Evolutionary conservation across 2,797 vertebrate species (phyloP).

Genomic region (Lemur catta): DNA sequence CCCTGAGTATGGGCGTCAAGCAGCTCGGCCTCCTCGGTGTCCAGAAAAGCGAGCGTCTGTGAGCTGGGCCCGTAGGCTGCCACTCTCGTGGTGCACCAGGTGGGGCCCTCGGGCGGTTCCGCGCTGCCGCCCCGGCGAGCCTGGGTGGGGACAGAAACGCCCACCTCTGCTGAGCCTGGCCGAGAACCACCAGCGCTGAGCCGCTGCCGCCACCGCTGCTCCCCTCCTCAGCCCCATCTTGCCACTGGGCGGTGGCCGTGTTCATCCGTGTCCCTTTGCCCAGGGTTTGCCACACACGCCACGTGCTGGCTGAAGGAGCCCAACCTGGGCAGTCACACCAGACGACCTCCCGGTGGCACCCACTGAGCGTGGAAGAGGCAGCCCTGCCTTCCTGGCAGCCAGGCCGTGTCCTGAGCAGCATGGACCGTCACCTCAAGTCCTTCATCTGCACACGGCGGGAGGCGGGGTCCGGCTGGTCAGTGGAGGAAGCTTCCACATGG

Average conservation of each 20-base stretch:
- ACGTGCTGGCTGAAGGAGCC: not conserved
- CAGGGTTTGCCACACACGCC: not conserved
- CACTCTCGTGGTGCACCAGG: conserved; percentile 89
- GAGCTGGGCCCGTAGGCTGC: conserved; percentile 99
- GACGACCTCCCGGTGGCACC: not conserved
- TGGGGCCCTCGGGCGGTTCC: conserved; percentile 6
- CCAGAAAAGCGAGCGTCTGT: conserved; percentile 97
- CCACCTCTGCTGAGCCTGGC: not conserved
- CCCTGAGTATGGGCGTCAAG: conserved; percentile 97
- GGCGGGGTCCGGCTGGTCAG: not conserved
- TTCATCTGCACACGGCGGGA: fast-evolving
- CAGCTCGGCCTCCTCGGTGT: conserved; percentile 96
- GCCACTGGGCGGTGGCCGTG: not conserved
- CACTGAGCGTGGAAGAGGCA: not conserved
- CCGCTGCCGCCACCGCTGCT: not conserved
- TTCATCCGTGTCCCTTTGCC: not conserved
- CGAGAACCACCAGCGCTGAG: not conserved
- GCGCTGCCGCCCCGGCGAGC: not conserved
- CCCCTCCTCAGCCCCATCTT: not conserved
- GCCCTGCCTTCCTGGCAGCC: not conserved
- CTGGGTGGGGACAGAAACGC: conserved; percentile 46
- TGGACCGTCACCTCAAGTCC: not conserved
- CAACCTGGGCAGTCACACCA: too few species aligned
- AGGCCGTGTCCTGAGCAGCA: too few species aligned
- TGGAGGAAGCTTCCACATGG: not conserved